Evolutionary conservation across 1,140 invertebrate species (phyloP).

Genomic region (fruit fly (Drosophila melanogaster)): Release_6_plus_ISO1_MT NC_004354.4:8233001-8233500

Average conservation of each 20-base stretch:
- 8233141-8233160: background rate
- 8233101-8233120: background rate
- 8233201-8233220: conserved; percentile 65
- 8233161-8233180: background rate
- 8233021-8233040: background rate
- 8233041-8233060: background rate
- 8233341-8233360: conserved; percentile 14
- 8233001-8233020: background rate
- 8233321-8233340: conserved; percentile 11
- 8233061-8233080: too few relatives aligned
- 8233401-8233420: too few relatives aligned
- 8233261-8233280: conserved; percentile 67
- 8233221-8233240: conserved; percentile 49
- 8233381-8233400: background rate
- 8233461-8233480: conserved; percentile 55
- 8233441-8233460: conserved; percentile 6
- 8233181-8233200: conserved; percentile 4
- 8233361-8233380: background rate
- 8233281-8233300: conserved; percentile 70
- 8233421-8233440: background rate
- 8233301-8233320: conserved; percentile 40
- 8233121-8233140: background rate
- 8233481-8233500: conserved; percentile 54
- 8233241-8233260: conserved; percentile 31
- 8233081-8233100: background rate